Evolutionary conservation across 2,888 invertebrate genomes (phyloP).

Genomic region (Mimachlamys varia): DNA sequence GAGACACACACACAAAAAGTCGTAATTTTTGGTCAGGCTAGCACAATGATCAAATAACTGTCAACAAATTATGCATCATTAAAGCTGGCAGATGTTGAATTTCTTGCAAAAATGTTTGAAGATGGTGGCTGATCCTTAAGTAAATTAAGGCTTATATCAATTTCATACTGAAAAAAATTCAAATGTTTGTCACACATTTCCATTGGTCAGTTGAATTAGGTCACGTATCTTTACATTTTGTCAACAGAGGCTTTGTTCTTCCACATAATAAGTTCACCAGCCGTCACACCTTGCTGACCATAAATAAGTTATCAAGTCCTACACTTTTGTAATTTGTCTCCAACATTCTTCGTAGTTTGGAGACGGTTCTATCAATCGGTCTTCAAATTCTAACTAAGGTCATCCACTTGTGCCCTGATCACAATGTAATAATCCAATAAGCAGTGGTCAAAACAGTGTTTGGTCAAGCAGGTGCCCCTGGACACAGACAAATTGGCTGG

Average conservation of each 20-base stretch:
- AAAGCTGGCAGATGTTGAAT: neutral
- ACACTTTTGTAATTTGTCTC: neutral
- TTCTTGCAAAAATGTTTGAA: neutral
- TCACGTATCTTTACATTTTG: neutral
- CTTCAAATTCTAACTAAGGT: neutral
- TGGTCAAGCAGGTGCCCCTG: constrained; percentile 4
- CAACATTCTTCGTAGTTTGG: neutral
- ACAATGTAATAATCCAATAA: neutral
- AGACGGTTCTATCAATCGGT: neutral
- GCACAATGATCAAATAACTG: neutral
- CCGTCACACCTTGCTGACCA: neutral
- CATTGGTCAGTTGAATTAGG: neutral
- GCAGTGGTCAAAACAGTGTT: neutral
- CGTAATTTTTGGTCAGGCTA: neutral
- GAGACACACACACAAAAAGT: neutral
- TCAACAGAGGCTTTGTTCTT: neutral
- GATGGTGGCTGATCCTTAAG: neutral
- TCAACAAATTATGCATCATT: neutral
- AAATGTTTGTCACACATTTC: neutral
- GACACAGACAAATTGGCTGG: too few species aligned
- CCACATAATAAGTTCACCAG: neutral
- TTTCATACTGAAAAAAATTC: neutral
- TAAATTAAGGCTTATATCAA: neutral
- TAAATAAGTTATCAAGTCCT: neutral
- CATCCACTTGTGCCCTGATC: neutral